A percentile compares a stretch with the other conserved stretches of the same genome.
Evolutionary conservation across 2,113 vertebrate species (phyloP).

Genomic region (Alligator sinensis): DNA sequence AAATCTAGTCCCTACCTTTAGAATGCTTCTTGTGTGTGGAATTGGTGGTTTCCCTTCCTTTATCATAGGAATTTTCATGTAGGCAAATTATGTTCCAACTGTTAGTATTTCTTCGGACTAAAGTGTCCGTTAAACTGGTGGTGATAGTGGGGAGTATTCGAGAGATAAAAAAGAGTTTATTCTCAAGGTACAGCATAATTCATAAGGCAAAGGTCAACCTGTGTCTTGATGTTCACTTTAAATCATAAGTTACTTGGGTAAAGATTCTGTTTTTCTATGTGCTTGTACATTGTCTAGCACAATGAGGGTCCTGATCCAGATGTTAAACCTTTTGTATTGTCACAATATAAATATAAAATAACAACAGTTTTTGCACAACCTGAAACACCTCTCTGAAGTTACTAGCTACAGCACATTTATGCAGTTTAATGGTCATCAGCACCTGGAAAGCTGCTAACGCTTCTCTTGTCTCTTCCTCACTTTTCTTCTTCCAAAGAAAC

Average conservation of each 20-base stretch:
- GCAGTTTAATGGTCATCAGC: neutral
- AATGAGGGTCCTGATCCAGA: accelerated
- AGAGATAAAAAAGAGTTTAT: neutral
- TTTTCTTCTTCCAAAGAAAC: neutral
- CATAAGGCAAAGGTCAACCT: neutral
- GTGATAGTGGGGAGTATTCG: neutral
- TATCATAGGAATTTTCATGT: neutral
- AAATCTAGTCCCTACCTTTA: neutral
- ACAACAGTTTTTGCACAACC: neutral
- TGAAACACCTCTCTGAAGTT: neutral
- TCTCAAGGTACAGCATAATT: neutral
- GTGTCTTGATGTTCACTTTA: neutral
- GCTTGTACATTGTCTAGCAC: accelerated
- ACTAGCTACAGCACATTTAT: neutral
- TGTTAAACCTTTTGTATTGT: neutral
- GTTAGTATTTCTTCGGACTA: neutral
- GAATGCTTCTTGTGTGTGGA: neutral
- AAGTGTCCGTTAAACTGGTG: neutral
- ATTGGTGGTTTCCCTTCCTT: neutral
- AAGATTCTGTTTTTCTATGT: accelerated
- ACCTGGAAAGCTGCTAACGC: neutral
- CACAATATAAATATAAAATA: neutral
- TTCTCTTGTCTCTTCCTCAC: neutral
- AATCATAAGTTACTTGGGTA: neutral
- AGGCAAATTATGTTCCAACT: neutral